These are phyloP conservation scores for Pammene fasciana DNA, from an alignment of 2,888 invertebrate species.

Conservation along the genomic window DNA sequence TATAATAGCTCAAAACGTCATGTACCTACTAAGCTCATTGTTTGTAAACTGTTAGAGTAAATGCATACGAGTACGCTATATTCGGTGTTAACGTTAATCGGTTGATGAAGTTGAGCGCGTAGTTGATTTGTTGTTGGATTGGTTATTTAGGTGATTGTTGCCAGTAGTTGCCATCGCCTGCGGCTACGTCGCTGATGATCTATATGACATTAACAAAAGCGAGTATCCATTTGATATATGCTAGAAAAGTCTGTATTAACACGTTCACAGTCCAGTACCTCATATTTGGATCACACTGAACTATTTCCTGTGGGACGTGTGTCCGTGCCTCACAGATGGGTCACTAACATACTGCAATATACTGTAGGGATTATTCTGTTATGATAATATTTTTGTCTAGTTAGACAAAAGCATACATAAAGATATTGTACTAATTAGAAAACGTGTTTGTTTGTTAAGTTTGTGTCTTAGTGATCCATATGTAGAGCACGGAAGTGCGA, in stretches of 20 bases:
- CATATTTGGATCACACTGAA: too few species aligned
- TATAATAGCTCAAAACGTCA: constrained; percentile 37
- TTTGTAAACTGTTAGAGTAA: constrained; percentile 38
- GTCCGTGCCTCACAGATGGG: too few species aligned
- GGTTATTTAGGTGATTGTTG: constrained; percentile 15
- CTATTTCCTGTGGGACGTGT: too few species aligned
- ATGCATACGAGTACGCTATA: constrained; percentile 40
- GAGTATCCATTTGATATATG: neutral
- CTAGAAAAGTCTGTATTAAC: too few species aligned
- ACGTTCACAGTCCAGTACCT: neutral
- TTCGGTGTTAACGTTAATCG: constrained; percentile 42
- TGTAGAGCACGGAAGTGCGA: too few species aligned
- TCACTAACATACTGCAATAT: too few species aligned
- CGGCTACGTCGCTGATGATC: neutral
- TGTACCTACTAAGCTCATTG: constrained; percentile 34
- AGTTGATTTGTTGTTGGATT: constrained; percentile 36
- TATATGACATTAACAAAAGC: neutral
- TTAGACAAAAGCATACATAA: too few species aligned
- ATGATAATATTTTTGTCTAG: too few species aligned
- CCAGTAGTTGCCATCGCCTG: neutral
- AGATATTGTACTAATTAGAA: too few species aligned
- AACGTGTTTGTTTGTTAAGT: too few species aligned
- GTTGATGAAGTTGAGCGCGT: constrained; percentile 36
- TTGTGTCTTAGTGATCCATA: too few species aligned
- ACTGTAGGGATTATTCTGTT: too few species aligned